Evolutionary conservation across 2,888 invertebrate genomes (phyloP).

Genomic region (Noctua janthina): DNA sequence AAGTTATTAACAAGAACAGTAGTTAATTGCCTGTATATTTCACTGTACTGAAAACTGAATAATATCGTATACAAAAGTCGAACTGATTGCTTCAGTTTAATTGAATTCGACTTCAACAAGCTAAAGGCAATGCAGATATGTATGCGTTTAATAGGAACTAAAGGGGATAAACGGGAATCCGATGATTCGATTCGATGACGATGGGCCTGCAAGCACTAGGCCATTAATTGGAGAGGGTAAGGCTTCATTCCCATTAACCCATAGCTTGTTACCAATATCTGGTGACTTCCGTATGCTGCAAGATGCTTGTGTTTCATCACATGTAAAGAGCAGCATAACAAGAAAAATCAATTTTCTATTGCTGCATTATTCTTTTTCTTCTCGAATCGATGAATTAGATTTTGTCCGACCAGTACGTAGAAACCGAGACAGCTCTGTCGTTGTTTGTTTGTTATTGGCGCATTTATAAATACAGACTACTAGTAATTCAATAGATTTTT

Average conservation of each 20-base stretch:
- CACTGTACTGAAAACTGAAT: not conserved
- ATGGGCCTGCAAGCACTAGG: conserved; percentile 23
- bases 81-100: conserved; percentile 19
- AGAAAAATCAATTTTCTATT: not conserved
- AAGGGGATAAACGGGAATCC: conserved; percentile 30
- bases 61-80: not conserved
- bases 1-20: not conserved
- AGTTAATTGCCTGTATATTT: conserved; percentile 1
- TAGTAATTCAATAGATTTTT: not conserved
- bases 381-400: no score
- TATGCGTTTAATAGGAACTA: conserved; percentile 37
- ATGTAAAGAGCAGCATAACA: not conserved
- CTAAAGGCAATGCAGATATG: conserved; percentile 1
- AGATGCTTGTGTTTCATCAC: not conserved
- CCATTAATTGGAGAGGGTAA: conserved; percentile 45
- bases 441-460: no score
- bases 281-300: not conserved
- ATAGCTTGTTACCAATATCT: not conserved
- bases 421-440: no score
- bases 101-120: conserved; percentile 14
- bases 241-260: conserved; percentile 22
- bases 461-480: not conserved
- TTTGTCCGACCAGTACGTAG: no score
- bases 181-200: conserved; percentile 48
- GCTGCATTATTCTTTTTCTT: not conserved